Base-by-base conservation (phyloP, 2,113 vertebrate species). In the Brachirus orientalis region DNA sequence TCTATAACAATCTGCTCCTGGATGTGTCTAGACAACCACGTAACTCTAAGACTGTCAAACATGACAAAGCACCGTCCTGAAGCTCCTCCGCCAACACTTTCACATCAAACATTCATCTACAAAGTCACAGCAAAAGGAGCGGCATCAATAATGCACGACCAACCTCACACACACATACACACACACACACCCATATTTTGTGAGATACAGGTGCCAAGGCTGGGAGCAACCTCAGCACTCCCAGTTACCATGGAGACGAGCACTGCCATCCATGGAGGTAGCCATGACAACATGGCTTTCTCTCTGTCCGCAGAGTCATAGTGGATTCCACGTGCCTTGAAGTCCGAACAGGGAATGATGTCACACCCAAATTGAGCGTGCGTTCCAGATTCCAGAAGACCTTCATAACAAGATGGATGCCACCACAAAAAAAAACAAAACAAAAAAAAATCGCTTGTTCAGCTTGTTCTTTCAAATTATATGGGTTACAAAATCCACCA, bases 81-180 rank as follows among this genome's bases (percentile, higher is more conserved):
- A 54, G 63, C 58, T 57, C 36, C 40, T 40, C 36, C 51, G 7
- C n/a, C 55, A 1, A n/a, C 73, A 61, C 35, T 20, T 43, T 50
- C 10, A 47, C 75, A 81, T 89, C 61, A 87, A 88, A 86, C 78
- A 76, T 89, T 83, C 14, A 89, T 89, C 72, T 59, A 51, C 20
- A 41, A 16, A 73, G 64, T 58, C 72, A 28, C 36, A 56, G 28
- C 1, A 5, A 6, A 1, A 20, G 37, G 8, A 52, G 69, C 60
- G 11, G 60, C n/a, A 83, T 91, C 79, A 86, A 88, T 86, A 88
- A 92, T 89, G 70, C 43, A 91, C 35, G 37, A 16, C 35, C 4
- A 9, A 18, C 36, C 41, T 28, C 28, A 6, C 16, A 52, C 20
- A 52, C 50, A 35, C 10, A 37, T 33, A 20, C 50, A 19, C 1